Conservation (phyloP, 2,888 invertebrate genomes). For the Blastobasis lacticolella region DNA sequence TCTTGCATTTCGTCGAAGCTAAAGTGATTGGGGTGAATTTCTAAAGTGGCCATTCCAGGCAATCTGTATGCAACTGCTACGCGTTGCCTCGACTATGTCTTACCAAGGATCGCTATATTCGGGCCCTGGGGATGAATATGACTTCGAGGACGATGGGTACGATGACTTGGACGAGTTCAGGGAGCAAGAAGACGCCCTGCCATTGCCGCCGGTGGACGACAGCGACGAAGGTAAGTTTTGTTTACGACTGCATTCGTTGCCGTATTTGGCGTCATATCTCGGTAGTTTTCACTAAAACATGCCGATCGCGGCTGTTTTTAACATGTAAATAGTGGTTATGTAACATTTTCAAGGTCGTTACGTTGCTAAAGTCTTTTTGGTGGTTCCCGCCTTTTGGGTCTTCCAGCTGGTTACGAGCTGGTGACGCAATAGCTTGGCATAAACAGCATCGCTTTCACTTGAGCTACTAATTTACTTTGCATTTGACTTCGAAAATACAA, state of each 20-base stretch:
- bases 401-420: conserved; percentile 15
- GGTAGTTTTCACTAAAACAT: conserved; percentile 23
- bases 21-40: conserved; percentile 47
- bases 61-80: conserved; percentile 73
- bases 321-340: conserved; percentile 41
- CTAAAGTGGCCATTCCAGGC: conserved; percentile 54
- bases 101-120: conserved; percentile 80
- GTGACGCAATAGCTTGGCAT: conserved; percentile 52
- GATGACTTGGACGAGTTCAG: conserved; percentile 81
- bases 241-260: conserved; percentile 45
- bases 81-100: conserved; percentile 76
- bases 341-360: conserved; percentile 41
- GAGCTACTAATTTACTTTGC: no score
- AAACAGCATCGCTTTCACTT: conserved; percentile 45
- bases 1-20: conserved; percentile 30
- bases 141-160: conserved; percentile 82
- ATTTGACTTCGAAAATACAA: no score
- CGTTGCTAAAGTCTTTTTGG: conserved; percentile 16
- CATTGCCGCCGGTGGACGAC: conserved; percentile 73
- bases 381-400: conserved; percentile 55
- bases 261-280: conserved; percentile 42
- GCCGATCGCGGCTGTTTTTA: conserved; percentile 20
- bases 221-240: conserved; percentile 74
- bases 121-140: conserved; percentile 80
- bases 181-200: conserved; percentile 74